Conservation (phyloP, 2,113 vertebrate genomes). For the Macaca mulatta region DNA sequence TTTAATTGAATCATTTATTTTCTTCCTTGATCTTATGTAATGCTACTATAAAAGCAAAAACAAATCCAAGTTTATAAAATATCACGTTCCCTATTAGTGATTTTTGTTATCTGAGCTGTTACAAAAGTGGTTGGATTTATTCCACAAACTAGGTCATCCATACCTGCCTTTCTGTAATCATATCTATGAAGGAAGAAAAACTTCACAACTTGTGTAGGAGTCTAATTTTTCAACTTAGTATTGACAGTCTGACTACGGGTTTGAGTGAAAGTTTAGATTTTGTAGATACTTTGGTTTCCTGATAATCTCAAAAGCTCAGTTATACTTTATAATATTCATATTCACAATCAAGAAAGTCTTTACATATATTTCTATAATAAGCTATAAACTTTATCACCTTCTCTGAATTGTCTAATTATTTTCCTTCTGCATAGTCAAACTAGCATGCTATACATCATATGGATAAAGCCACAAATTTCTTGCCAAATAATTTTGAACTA, state of each 20-base stretch:
- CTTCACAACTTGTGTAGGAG: neutral
- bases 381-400: neutral
- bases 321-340: conserved; percentile 28
- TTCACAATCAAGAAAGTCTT: conserved; percentile 19
- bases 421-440: neutral
- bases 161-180: neutral
- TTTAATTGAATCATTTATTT: conserved; percentile 13
- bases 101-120: neutral
- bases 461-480: neutral
- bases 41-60: neutral
- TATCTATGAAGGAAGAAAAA: neutral
- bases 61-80: neutral
- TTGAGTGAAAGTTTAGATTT: conserved; percentile 23
- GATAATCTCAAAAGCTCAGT: neutral
- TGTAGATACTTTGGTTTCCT: neutral
- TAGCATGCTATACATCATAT: neutral
- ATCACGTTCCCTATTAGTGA: neutral
- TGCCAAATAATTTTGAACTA: neutral
- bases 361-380: neutral
- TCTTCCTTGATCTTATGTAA: neutral
- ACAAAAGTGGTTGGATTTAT: neutral
- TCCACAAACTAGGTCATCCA: neutral
- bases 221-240: neutral
- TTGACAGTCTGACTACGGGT: conserved; percentile 8
- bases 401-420: conserved; percentile 4